Evolutionary conservation across 2,888 invertebrate genomes (phyloP).

Genomic region (Brenthis ino): DNA sequence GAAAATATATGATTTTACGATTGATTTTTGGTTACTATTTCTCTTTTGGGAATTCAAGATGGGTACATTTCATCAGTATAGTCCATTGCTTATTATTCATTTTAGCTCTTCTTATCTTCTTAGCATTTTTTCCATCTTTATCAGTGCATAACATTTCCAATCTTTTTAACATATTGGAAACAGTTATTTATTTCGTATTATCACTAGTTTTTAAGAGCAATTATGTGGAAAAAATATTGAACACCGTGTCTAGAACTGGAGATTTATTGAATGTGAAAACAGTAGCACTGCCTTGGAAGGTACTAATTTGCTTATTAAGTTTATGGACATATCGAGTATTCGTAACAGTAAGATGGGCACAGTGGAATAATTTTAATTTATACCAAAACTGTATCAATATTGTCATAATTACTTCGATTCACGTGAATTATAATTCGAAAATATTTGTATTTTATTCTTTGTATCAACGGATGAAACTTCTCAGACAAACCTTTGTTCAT

Average conservation of each 20-base stretch:
- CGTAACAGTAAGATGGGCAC: too few relatives aligned
- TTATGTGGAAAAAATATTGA: not conserved
- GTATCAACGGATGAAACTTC: conserved; percentile 19
- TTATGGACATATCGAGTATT: not conserved
- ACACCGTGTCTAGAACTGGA: not conserved
- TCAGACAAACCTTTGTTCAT: conserved; percentile 13
- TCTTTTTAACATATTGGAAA: not conserved
- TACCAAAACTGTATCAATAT: not conserved
- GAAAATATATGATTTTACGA: conserved; percentile 5
- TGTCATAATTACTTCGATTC: not conserved
- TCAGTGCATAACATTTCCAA: not conserved
- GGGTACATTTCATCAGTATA: not conserved
- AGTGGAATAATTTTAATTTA: not conserved
- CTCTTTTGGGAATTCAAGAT: not conserved
- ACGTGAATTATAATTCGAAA: not conserved
- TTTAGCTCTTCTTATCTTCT: not conserved
- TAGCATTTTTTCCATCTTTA: not conserved
- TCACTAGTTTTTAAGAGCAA: conserved; percentile 3
- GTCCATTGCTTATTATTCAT: not conserved
- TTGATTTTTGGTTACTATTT: conserved; percentile 4
- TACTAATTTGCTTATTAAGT: not conserved
- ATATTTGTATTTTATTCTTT: conserved; percentile 10
- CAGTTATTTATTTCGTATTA: not conserved
- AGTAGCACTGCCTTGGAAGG: not conserved
- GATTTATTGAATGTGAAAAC: not conserved